Base-by-base conservation (phyloP, 2,888 invertebrate genomes). In the Helobdella robusta region DNA sequence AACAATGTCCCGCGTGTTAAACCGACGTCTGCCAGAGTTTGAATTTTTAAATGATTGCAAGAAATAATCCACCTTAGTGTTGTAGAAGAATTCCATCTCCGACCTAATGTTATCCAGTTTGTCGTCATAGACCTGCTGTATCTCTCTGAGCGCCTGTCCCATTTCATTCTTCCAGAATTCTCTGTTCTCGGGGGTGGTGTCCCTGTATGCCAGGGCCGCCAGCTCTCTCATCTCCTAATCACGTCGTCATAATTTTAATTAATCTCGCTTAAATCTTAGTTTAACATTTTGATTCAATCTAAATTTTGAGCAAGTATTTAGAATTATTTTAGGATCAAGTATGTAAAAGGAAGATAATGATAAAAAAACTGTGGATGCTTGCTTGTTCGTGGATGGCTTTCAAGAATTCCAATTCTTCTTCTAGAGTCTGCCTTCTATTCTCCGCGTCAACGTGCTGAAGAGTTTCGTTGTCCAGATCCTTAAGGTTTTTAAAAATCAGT, bases 131-230 rank as follows among this genome's bases (percentile, higher is more conserved):
- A 82, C 82, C 52, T 73, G 73, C 71, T 83, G 80, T 70, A 83
- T 82, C 71, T 83, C 82, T 46, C 81, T 74, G 69, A 83, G 80
- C 52, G 82, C 81, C 66, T 77, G 75, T 2, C 80, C 77, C 65
- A 83, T 73, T 70, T 83, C 82, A 72, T 79, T 81, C 75, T 81
- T 81, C 81, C 83, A 83, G 78, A 79, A 83, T 71, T 82, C 81
- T 35, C 82, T 75, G 77, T 83, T 82, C 73, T 83, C 82, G 54
- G 77, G 76, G 2, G 81, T 81, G 1, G 82, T 82, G 73, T 83
- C 82, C 44, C 82, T 75, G 72, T 81, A 79, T 11, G 81, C 81
- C 67, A 81, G 74, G 23, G 81, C 80, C 48, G 81, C 80, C 56
- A 82, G 74, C 66, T 82, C 82, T 72, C 81, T 82, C 72, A 83